A percentile compares a stretch with the other conserved stretches of the same genome.
Evolutionary conservation across 2,888 invertebrate species (phyloP).

Genomic region (Peribatodes rhomboidaria): DNA sequence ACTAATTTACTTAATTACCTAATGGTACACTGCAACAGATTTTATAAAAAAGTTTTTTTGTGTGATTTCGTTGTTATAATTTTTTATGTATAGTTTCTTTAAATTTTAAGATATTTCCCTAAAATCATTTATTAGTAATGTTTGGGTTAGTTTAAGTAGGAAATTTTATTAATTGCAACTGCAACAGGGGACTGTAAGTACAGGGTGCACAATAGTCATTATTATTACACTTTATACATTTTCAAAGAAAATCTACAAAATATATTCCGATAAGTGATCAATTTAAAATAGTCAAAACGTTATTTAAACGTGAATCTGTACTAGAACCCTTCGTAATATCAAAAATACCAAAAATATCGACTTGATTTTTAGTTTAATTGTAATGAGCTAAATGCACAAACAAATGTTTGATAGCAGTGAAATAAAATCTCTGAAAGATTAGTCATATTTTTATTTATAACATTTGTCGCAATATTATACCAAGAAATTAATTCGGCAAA

Average conservation of each 20-base stretch:
- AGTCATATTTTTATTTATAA: slow-evolving; percentile 23
- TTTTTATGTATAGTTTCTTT: not conserved
- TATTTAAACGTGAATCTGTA: not conserved
- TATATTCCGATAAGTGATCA: not conserved
- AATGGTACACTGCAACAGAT: not conserved
- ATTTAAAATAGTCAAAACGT: not conserved
- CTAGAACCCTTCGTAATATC: slow-evolving; percentile 2
- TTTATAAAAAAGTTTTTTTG: not conserved
- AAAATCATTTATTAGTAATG: slow-evolving; percentile 14
- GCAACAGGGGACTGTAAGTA: slow-evolving; percentile 41
- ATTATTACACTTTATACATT: not conserved
- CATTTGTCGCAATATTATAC: slow-evolving; percentile 42
- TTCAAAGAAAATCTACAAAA: not conserved
- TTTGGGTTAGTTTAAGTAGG: slow-evolving; percentile 29
- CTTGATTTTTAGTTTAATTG: slow-evolving; percentile 6
- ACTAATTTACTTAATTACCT: not conserved
- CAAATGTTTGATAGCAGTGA: not conserved
- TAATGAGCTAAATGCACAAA: not conserved
- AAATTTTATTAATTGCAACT: slow-evolving; percentile 29
- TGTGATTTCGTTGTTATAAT: slow-evolving; percentile 1
- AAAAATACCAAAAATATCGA: slow-evolving; percentile 3
- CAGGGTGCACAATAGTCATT: slow-evolving; percentile 42
- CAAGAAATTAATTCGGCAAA: slow-evolving; percentile 47
- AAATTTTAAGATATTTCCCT: not conserved
- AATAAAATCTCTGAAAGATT: slow-evolving; percentile 10